phyloP scores from a whole-genome alignment of 2,797 vertebrate genomes.

The Pempheris klunzingeri region DNA sequence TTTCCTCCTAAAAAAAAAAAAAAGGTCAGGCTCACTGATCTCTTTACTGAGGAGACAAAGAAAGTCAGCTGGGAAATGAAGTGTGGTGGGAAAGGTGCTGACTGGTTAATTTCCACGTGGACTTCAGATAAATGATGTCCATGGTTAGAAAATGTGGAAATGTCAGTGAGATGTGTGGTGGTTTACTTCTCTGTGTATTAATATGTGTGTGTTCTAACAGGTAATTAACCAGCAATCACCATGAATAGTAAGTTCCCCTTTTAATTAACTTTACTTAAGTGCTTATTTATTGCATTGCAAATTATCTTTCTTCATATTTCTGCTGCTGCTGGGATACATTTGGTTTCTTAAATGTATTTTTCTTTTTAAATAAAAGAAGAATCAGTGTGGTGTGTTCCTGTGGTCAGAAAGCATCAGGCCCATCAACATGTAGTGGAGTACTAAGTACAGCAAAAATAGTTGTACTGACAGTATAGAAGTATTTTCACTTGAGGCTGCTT shows the following conservation, averaged over 20 bases:
- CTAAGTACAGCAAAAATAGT: too few relatives aligned
- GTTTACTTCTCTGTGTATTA: not conserved
- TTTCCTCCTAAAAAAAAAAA: too few relatives aligned
- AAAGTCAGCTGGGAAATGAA: not conserved
- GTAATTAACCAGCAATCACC: not conserved
- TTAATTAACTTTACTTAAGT: not conserved
- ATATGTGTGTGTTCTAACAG: slow-evolving; percentile 13
- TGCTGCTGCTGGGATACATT: not conserved
- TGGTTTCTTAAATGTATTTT: not conserved
- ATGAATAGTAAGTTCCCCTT: slow-evolving; percentile 39
- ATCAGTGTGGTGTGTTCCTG: not conserved
- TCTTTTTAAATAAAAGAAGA: not conserved
- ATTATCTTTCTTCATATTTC: not conserved
- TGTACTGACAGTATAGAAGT: not conserved
- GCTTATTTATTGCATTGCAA: not conserved
- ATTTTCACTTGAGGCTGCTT: not conserved
- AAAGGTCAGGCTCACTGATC: not conserved
- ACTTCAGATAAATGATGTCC: not conserved
- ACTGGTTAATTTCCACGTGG: not conserved
- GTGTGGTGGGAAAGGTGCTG: slow-evolving; percentile 16
- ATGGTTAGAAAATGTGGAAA: not conserved
- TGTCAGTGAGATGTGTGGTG: not conserved
- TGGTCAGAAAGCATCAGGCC: not conserved
- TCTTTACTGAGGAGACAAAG: slow-evolving; percentile 36
- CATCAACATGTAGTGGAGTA: too few relatives aligned